These are phyloP conservation scores for Nudaria mundana DNA, from an alignment of 2,888 invertebrate genomes.

Conservation along the genomic window DNA sequence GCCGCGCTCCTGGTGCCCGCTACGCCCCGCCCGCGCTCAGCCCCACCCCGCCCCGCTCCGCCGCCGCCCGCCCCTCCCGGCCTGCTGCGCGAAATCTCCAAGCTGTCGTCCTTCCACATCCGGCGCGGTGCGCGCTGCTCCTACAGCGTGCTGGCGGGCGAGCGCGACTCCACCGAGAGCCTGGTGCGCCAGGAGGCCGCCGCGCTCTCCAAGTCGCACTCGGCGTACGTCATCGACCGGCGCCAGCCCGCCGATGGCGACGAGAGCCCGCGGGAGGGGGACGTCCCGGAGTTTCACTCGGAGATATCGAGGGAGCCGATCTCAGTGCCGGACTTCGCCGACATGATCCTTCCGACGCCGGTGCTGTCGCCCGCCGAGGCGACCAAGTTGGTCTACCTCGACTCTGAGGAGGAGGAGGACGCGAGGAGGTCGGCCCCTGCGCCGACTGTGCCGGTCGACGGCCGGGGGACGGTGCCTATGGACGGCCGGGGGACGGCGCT, in stretches of 20 bases:
- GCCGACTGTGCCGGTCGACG: too few relatives aligned
- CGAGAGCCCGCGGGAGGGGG: constrained; percentile 51
- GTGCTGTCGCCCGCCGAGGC: constrained; percentile 85
- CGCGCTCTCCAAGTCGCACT: constrained; percentile 78
- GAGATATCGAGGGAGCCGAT: constrained; percentile 84
- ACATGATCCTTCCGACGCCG: constrained; percentile 83
- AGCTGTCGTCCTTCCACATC: constrained; percentile 86
- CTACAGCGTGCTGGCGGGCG: constrained; percentile 84
- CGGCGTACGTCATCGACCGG: constrained; percentile 79
- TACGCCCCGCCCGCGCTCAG: constrained; percentile 47
- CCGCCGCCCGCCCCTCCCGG: constrained; percentile 65
- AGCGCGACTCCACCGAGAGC: constrained; percentile 85
- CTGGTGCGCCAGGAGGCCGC: constrained; percentile 61
- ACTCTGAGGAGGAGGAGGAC: constrained; percentile 84
- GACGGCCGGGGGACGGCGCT: constrained; percentile 62
- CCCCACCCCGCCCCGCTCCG: constrained; percentile 25
- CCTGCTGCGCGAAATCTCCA: constrained; percentile 85
- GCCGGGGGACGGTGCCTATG: constrained; percentile 20
- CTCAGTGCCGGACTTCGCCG: constrained; percentile 88
- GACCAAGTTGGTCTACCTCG: constrained; percentile 85
- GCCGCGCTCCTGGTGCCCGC: constrained; percentile 84
- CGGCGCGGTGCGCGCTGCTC: constrained; percentile 86
- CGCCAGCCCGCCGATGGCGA: constrained; percentile 48
- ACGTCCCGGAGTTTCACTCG: constrained; percentile 44
- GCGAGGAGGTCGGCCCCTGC: too few relatives aligned